Evolutionary conservation across 2,113 vertebrate species (phyloP), one percentile per base, ranked within the genome.

Genomic region (Prionailurus viverrinus): DNA sequence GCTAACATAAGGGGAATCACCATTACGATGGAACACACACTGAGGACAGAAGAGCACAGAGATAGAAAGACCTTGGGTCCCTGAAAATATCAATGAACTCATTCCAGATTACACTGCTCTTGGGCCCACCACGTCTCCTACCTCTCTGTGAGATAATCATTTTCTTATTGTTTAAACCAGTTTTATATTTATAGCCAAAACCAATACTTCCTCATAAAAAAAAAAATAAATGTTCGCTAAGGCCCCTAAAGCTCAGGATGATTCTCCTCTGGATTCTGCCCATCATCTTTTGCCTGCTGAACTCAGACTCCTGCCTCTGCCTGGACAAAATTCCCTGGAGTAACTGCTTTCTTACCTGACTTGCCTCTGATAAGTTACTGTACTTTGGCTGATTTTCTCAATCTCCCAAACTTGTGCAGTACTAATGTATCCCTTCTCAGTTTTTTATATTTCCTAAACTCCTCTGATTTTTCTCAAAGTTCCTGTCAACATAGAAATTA

Each of bases 371-470:
- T 71, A 82, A 41, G 1, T 88, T 69, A 53, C 8, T 65, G 9
- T 89, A 7, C 41, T 55, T 95, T 68, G 6, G 12, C 9, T 81
- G 45, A 7, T 36, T 55, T 73, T 5, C 58, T 82, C 16, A 83
- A 25, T 66, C 55, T 23, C 13, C 36, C 21, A 82, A 66, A 68
- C 1, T 45, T 55, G 7, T n/a, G 3, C n/a, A 66, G 53, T 45
- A n/a, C 3, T 29, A 74, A 88, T 29, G 6, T 25, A 73, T 81
- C 15, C 81, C 14, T 73, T 81, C 66, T 73, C 21, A 27, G 21
- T 53, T 71, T 65, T 41, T 87, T 95, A 33, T 27, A 5, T 76
- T 94, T 68, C 84, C 51, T 85, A 55, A 95, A 89, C 31, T 66
- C 10, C 25, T 61, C 21, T 25, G 12, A 48, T 51, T 76, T 89